Percentiles rank a stretch among this genome's conserved stretches.
Conservation (phyloP, 1,140 invertebrate species). For the Drosophila eugracilis region DNA sequence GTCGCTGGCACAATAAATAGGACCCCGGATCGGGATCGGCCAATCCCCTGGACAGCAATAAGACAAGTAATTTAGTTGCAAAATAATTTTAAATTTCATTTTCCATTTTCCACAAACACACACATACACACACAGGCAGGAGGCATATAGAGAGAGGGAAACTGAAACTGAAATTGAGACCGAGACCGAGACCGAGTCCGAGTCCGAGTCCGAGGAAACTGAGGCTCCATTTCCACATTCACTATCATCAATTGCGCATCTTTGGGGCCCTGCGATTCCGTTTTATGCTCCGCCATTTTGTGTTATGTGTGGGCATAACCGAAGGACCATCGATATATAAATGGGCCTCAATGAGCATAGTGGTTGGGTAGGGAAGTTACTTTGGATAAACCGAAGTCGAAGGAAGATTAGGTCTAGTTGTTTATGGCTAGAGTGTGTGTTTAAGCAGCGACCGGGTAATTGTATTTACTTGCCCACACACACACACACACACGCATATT, state of each 20-base stretch:
- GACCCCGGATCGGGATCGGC: slow-evolving; percentile 33
- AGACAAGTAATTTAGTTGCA: slow-evolving; percentile 82
- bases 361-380: background rate
- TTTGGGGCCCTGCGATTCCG: slow-evolving; percentile 51
- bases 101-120: slow-evolving; percentile 67
- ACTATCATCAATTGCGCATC: slow-evolving; percentile 80
- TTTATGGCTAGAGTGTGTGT: slow-evolving; percentile 37
- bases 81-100: slow-evolving; percentile 84
- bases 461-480: slow-evolving; percentile 41
- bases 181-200: background rate
- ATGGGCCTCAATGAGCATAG: slow-evolving; percentile 5
- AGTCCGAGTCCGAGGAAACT: no score
- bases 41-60: slow-evolving; percentile 79
- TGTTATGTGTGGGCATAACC: slow-evolving; percentile 59
- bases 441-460: slow-evolving; percentile 27
- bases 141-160: no score
- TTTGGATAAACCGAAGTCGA: slow-evolving; percentile 2
- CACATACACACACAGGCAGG: background rate
- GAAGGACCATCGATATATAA: slow-evolving; percentile 34
- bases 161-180: background rate
- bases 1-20: slow-evolving; percentile 64
- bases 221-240: slow-evolving; percentile 28
- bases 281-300: slow-evolving; percentile 71
- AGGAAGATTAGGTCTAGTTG: slow-evolving; percentile 47
- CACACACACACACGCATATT: slow-evolving; percentile 43